A percentile compares a stretch with the other conserved stretches of the same genome.
These are phyloP conservation scores for Arenicola marina DNA, from an alignment of 2,888 invertebrate genomes.

Conservation along the genomic window DNA sequence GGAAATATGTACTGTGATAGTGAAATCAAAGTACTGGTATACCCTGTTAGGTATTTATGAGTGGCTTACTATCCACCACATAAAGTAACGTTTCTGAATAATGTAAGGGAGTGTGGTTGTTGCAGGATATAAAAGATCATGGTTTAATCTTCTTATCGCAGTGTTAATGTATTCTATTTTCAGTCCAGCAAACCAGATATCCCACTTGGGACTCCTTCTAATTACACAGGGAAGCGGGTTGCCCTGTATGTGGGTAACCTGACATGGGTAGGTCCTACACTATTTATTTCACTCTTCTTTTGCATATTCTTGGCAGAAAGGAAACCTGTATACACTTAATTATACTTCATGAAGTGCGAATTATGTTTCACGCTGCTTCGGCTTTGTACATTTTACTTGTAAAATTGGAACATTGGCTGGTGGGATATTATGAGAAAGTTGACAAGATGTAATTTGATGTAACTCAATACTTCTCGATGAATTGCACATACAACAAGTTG, in stretches of 20 bases:
- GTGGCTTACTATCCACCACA: not conserved
- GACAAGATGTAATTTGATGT: not conserved
- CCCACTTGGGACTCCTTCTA: constrained; percentile 14
- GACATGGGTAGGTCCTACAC: constrained; percentile 82
- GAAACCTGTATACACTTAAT: no score
- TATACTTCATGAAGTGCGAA: no score
- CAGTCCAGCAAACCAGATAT: constrained; percentile 13
- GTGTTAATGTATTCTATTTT: not conserved
- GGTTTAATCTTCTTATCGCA: no score
- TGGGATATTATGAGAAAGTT: not conserved
- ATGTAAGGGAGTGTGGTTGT: not conserved
- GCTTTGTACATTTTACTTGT: not conserved
- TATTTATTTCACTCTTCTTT: no score
- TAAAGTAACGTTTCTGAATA: not conserved
- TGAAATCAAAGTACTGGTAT: not conserved
- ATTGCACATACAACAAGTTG: constrained; percentile 30
- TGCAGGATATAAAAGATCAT: no score
- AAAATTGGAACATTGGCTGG: not conserved
- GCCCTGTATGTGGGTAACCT: constrained; percentile 92
- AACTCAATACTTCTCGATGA: not conserved
- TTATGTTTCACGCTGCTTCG: no score
- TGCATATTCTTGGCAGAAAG: no score
- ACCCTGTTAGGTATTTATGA: not conserved
- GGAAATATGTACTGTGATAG: no score
- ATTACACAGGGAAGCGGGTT: constrained; percentile 26